phyloP scores from a whole-genome alignment of 2,797 vertebrate species.

The Taeniopygia guttata region DNA sequence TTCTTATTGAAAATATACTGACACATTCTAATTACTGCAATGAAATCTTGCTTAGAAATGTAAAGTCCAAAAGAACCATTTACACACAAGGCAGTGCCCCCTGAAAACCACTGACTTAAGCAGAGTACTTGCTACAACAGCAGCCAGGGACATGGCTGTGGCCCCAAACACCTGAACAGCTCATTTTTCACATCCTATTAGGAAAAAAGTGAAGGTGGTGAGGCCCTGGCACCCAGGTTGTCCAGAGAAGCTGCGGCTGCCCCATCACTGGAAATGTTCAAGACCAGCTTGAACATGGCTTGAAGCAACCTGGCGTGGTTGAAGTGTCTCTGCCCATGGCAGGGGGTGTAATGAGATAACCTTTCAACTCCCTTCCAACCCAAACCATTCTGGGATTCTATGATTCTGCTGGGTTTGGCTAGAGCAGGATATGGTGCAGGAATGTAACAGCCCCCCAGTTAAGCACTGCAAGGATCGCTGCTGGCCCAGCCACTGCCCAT shows the following conservation, averaged over 20 bases:
- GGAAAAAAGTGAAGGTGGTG: not conserved
- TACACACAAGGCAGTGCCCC: not conserved
- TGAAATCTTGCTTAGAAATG: conserved; percentile 19
- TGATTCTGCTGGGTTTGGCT: not conserved
- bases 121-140: not conserved
- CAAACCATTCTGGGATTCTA: not conserved
- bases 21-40: conserved; percentile 46
- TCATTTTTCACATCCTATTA: not conserved
- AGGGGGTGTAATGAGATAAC: not conserved
- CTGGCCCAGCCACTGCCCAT: not conserved
- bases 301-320: not conserved
- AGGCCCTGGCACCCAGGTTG: not conserved
- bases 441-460: rapidly evolving
- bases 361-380: not conserved
- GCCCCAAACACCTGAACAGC: not conserved
- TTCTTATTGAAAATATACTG: conserved; percentile 43
- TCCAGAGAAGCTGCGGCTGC: not conserved
- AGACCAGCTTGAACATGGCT: rapidly evolving
- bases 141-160: not conserved
- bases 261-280: not conserved
- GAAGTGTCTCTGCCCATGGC: not conserved
- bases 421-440: not conserved
- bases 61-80: conserved; percentile 19
- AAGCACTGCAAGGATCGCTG: not conserved
- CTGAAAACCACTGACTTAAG: not conserved